Base-by-base conservation (phyloP, 2,888 invertebrate genomes). In the Trachelus troglodyta region DNA sequence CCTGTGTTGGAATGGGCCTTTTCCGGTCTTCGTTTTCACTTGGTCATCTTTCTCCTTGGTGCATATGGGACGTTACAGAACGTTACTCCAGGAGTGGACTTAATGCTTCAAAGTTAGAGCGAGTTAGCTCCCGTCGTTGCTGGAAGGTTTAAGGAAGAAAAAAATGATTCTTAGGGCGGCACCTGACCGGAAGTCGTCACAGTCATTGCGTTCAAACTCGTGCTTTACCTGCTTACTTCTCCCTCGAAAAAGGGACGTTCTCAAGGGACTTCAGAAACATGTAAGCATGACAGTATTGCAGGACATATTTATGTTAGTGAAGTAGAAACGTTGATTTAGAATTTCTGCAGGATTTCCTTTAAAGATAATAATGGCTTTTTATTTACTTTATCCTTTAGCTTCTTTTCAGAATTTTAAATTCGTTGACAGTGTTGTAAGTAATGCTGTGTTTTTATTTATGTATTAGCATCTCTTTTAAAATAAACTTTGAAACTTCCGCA, bases 141-240 rank as follows among this genome's bases (percentile, higher is more conserved):
- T 56, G 2, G 71, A 35, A 69, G 35, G 75, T 77, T 33, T 31
- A 69, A 68, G 80, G 76, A 80, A 56, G 79, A 71, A 75, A 75
- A 73, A 35, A 79, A 84, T 85, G 83, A 90, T 87, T 85, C 87
- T 85, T 87, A 87, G 88, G 89, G 88, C 87, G 87, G 89, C 90
- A 90, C 90, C 90, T 90, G 90, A 90, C 90, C 90, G 90, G 90
- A 90, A 90, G 89, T 88, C 90, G 90, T 90, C 89, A 90, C 90
- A 90, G 90, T 90, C 88, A 85, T 83, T 88, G 90, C 84, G 86
- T 87, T 88, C 87, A 89, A 87, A 88, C 88, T 88, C 88, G 88
- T 90, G 88, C 87, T 84, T 56, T 34, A 71, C 69, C 84, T 87
- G 76, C 78, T 76, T 82, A 76, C 79, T 77, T 83, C 82, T 79